Evolutionary conservation across 2,113 vertebrate species (phyloP).

Genomic region (Gopherus evgoodei): DNA sequence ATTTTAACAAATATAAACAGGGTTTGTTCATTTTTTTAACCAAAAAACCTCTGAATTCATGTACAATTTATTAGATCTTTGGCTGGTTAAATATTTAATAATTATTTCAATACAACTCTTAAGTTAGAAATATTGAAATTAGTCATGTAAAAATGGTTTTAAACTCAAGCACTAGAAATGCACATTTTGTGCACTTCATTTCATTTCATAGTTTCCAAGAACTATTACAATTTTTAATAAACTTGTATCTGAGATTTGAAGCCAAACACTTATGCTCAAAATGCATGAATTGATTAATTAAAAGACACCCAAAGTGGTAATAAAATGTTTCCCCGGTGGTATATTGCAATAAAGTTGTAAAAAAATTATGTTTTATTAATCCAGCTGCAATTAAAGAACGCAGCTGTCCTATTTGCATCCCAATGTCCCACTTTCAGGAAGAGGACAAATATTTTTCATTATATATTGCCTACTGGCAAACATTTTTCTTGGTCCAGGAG

Average conservation of each 20-base stretch:
- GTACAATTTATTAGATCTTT: not conserved
- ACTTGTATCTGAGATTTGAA: conserved; percentile 80
- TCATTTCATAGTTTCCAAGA: conserved; percentile 80
- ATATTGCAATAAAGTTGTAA: conserved; percentile 74
- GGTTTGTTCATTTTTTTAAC: not conserved
- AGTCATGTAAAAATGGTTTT: conserved; percentile 76
- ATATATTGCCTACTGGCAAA: conserved; percentile 69
- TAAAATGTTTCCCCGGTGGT: conserved; percentile 76
- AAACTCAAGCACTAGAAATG: conserved; percentile 76
- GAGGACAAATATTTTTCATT: conserved; percentile 80
- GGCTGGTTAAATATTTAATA: conserved; percentile 75
- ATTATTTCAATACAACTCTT: conserved; percentile 75
- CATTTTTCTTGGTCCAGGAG: conserved; percentile 59
- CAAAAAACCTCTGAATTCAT: not conserved
- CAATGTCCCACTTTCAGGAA: conserved; percentile 40
- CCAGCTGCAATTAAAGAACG: conserved; percentile 79
- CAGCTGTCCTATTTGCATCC: conserved; percentile 72
- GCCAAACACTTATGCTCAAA: conserved; percentile 78
- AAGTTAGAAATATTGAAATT: conserved; percentile 71
- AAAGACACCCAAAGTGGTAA: conserved; percentile 76
- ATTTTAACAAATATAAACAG: conserved; percentile 65
- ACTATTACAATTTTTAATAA: conserved; percentile 84
- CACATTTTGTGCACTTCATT: conserved; percentile 80
- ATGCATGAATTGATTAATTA: conserved; percentile 81
- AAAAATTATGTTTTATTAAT: conserved; percentile 79